Percentiles rank a stretch among this genome's conserved stretches.
These are phyloP conservation scores for Papilio xuthus DNA, from an alignment of 1,140 invertebrate genomes.

Conservation along the genomic window DNA sequence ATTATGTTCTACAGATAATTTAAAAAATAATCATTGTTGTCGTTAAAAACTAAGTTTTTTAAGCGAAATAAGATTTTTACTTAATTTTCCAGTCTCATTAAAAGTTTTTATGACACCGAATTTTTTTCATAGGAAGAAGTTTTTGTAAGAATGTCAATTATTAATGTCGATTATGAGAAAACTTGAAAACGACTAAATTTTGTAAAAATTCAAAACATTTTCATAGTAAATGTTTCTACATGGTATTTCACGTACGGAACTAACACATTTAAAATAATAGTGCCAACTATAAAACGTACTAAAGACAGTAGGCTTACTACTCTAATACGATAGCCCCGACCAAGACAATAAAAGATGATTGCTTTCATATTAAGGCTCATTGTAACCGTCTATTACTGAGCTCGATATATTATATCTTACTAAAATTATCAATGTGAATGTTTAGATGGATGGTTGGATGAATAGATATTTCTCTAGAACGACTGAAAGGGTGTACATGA, in stretches of 20 bases:
- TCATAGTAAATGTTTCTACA: not conserved
- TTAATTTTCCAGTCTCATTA: not conserved
- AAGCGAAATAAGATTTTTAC: not conserved
- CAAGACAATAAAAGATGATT: slow-evolving; percentile 37
- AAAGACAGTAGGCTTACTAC: slow-evolving; percentile 30
- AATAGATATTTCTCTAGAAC: too few species aligned
- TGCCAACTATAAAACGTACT: slow-evolving; percentile 6
- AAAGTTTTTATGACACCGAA: slow-evolving; percentile 3
- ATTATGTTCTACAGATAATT: too few species aligned
- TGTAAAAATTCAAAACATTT: too few species aligned
- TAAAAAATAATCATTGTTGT: not conserved
- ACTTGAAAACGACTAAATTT: not conserved
- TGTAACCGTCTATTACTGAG: slow-evolving; percentile 28
- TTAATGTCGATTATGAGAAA: not conserved
- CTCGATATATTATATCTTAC: slow-evolving; percentile 28
- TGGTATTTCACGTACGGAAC: not conserved
- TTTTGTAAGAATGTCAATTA: not conserved
- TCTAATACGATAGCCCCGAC: slow-evolving; percentile 31
- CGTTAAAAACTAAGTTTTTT: not conserved
- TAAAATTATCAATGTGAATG: too few species aligned
- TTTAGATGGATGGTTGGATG: too few species aligned
- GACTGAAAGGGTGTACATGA: too few species aligned
- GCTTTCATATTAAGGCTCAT: slow-evolving; percentile 34
- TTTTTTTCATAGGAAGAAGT: slow-evolving; percentile 1
- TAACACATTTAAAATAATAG: slow-evolving; percentile 31